phyloP scores from a whole-genome alignment of 2,797 vertebrate species.

The Lithobates pipiens region DNA sequence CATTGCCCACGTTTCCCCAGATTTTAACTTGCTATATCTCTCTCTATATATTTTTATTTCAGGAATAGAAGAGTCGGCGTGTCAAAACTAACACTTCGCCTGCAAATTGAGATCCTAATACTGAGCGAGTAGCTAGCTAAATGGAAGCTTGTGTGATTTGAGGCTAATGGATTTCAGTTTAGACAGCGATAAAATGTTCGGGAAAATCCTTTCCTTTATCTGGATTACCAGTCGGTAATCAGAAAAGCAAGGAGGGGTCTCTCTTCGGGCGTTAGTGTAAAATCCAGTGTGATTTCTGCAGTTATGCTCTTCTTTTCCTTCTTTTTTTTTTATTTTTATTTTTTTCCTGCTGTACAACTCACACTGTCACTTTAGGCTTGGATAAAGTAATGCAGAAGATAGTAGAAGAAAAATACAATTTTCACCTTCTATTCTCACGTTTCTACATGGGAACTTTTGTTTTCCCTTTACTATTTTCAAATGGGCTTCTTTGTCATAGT shows the following conservation, averaged over 20 bases:
- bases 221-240: slow-evolving; percentile 14
- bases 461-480: too few relatives aligned
- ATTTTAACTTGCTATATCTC: too few relatives aligned
- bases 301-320: too few relatives aligned
- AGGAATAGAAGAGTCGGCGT: background rate
- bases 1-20: too few relatives aligned
- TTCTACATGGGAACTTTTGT: too few relatives aligned
- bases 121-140: background rate
- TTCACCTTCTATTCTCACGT: too few relatives aligned
- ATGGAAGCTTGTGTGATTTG: slow-evolving; percentile 25
- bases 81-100: slow-evolving; percentile 20
- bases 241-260: background rate
- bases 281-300: background rate
- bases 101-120: slow-evolving; percentile 7
- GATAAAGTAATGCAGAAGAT: too few relatives aligned
- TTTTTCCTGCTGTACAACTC: background rate
- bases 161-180: slow-evolving; percentile 41
- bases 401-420: too few relatives aligned
- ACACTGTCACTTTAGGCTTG: background rate
- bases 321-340: too few relatives aligned
- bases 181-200: slow-evolving; percentile 24
- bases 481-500: too few relatives aligned
- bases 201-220: slow-evolving; percentile 26
- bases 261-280: background rate
- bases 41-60: too few relatives aligned